phyloP scores from a whole-genome alignment of 1,140 invertebrate species.

The Neotoxoptera formosana region DNA sequence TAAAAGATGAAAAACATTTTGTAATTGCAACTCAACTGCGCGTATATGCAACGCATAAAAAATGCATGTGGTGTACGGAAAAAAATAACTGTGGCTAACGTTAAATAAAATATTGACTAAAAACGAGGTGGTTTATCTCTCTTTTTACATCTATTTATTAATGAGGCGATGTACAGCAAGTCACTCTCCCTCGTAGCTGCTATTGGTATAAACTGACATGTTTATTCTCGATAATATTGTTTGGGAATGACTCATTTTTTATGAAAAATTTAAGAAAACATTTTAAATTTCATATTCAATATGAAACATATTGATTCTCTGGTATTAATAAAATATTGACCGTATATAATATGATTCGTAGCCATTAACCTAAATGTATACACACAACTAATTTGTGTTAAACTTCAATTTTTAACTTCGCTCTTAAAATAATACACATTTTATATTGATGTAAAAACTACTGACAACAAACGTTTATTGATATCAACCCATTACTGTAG shows the following conservation, averaged over 20 bases:
- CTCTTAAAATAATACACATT: neutral
- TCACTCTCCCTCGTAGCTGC: neutral
- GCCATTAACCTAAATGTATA: neutral
- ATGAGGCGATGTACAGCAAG: neutral
- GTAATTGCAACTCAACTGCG: neutral
- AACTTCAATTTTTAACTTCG: neutral
- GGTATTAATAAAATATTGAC: neutral
- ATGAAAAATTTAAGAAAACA: neutral
- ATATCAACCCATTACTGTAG: neutral
- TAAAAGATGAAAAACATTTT: constrained; percentile 23
- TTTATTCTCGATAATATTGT: neutral
- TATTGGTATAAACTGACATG: neutral
- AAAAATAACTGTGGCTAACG: neutral
- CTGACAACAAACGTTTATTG: neutral
- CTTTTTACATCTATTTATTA: neutral
- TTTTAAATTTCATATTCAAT: neutral
- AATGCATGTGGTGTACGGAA: neutral
- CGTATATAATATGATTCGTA: too few species aligned
- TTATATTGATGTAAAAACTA: neutral
- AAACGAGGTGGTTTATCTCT: neutral
- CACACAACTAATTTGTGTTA: neutral
- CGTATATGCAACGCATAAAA: neutral
- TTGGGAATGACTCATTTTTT: neutral
- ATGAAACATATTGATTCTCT: neutral
- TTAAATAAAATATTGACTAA: constrained; percentile 16